These are phyloP conservation scores for Cygnus buccinator DNA, from an alignment of 2,113 vertebrate genomes.

Conservation along the genomic window DNA sequence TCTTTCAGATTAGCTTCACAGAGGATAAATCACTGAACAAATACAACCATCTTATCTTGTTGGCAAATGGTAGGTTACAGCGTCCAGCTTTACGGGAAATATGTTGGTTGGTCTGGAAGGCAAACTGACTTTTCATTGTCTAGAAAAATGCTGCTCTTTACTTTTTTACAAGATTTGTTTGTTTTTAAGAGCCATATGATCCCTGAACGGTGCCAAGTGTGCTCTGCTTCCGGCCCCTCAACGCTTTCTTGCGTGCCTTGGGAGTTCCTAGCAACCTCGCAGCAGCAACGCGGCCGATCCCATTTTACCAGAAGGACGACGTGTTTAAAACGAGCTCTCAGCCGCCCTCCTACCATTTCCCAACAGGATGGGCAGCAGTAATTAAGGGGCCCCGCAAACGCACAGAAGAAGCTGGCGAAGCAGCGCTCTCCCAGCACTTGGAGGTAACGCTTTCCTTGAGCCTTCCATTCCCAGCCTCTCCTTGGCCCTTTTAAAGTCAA, in stretches of 20 bases:
- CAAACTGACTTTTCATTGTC: conserved; percentile 24
- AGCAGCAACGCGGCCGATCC: neutral
- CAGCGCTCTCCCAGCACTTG: neutral
- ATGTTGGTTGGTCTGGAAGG: neutral
- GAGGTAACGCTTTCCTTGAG: neutral
- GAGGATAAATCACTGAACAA: conserved; percentile 54
- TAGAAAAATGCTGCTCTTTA: conserved; percentile 33
- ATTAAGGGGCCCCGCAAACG: fast-evolving
- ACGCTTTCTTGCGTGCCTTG: neutral
- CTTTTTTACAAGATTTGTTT: conserved; percentile 33
- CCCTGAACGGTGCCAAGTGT: neutral
- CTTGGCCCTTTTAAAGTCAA: neutral
- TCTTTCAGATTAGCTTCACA: conserved; percentile 43
- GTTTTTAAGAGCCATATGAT: neutral
- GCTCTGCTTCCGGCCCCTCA: neutral
- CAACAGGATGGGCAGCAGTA: fast-evolving
- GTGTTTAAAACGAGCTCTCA: neutral
- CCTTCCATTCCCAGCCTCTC: neutral
- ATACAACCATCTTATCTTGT: conserved; percentile 44
- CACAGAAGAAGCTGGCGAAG: fast-evolving
- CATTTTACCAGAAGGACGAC: neutral
- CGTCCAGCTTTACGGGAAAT: conserved; percentile 1
- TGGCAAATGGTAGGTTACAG: conserved; percentile 11
- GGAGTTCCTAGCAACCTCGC: conserved; percentile 25
- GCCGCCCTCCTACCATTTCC: neutral